Evolutionary conservation across 2,888 invertebrate species (phyloP).

Genomic region (Elysia crispata): DNA sequence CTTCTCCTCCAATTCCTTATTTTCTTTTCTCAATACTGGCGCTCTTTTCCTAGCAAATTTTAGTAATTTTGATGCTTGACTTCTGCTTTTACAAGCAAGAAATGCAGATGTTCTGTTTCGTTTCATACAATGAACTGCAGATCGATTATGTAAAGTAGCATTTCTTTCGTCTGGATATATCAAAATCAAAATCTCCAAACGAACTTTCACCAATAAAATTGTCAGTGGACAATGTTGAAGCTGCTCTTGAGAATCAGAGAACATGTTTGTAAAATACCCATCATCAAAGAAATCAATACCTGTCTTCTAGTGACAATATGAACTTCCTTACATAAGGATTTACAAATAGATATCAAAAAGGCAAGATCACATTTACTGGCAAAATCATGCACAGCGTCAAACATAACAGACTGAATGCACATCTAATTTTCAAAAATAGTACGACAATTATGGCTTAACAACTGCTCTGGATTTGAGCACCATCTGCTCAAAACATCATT

Average conservation of each 20-base stretch:
- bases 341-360: no score
- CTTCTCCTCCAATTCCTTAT: no score
- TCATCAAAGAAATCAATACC: neutral
- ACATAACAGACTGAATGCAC: no score
- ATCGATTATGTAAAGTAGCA: conserved; percentile 9
- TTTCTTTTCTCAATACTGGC: no score
- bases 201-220: conserved; percentile 16
- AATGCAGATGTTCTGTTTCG: neutral
- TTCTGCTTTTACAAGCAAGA: no score
- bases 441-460: neutral
- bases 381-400: no score
- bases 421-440: neutral
- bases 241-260: neutral
- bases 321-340: neutral
- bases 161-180: conserved; percentile 2
- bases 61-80: no score
- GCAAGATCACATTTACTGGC: no score
- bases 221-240: conserved; percentile 10
- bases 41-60: no score
- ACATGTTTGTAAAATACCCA: neutral
- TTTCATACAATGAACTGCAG: conserved; percentile 11
- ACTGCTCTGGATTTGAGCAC: neutral
- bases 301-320: conserved; percentile 18
- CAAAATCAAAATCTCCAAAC: conserved; percentile 26
- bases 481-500: neutral